Percentiles rank a stretch among this genome's conserved stretches.
These are phyloP conservation scores for Beris morrisii DNA, from an alignment of 2,888 invertebrate genomes.

Conservation along the genomic window DNA sequence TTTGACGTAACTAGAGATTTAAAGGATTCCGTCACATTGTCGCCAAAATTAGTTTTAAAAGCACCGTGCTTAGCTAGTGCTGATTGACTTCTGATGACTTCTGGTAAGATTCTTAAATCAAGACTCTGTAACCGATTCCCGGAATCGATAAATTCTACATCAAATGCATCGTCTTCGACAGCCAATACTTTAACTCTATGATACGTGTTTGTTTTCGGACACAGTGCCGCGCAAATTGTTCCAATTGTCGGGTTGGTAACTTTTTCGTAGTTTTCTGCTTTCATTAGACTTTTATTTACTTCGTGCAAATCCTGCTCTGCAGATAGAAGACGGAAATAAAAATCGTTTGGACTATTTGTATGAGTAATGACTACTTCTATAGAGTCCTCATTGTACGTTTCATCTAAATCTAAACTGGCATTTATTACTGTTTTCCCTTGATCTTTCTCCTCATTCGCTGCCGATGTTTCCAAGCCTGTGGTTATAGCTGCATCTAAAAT, in stretches of 20 bases:
- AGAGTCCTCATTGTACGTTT: conserved; percentile 50
- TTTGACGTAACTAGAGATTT: not conserved
- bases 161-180: conserved; percentile 64
- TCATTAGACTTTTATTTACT: conserved; percentile 55
- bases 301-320: conserved; percentile 59
- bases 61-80: conserved; percentile 65
- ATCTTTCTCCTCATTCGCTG: not conserved
- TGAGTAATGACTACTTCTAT: conserved; percentile 60
- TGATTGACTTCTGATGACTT: conserved; percentile 60
- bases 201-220: conserved; percentile 67
- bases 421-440: conserved; percentile 61
- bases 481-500: not conserved
- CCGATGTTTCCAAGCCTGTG: not conserved
- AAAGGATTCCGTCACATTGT: conserved; percentile 47
- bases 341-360: conserved; percentile 70
- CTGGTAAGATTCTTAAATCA: conserved; percentile 63
- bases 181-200: conserved; percentile 73
- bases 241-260: conserved; percentile 53
- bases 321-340: conserved; percentile 75
- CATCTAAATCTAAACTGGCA: conserved; percentile 49
- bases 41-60: conserved; percentile 59
- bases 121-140: conserved; percentile 63
- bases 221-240: conserved; percentile 72
- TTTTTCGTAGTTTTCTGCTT: conserved; percentile 7
- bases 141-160: conserved; percentile 55